These are phyloP conservation scores for Volucella inanis DNA, from an alignment of 2,888 invertebrate genomes.

Conservation along the genomic window DNA sequence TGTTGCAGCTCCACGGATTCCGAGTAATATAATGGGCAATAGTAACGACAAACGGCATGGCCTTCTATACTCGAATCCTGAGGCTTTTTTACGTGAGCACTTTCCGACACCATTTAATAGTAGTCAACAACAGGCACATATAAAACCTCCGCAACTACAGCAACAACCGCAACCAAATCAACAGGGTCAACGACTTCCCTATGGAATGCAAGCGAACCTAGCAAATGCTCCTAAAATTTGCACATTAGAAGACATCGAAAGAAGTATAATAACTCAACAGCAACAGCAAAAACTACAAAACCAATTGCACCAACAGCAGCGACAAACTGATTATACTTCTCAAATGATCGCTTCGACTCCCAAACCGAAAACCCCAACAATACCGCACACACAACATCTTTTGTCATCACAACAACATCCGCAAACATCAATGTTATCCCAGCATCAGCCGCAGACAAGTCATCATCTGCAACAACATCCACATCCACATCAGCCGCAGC, in stretches of 20 bases:
- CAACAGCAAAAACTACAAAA: conserved; percentile 68
- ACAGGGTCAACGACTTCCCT: conserved; percentile 72
- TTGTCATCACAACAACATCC: conserved; percentile 55
- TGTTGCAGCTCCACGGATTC: conserved; percentile 50
- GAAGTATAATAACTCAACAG: conserved; percentile 82
- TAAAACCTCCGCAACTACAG: conserved; percentile 60
- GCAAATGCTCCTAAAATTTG: conserved; percentile 79
- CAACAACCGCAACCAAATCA: conserved; percentile 49
- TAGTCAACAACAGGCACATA: conserved; percentile 74
- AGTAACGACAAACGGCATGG: conserved; percentile 52
- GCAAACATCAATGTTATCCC: conserved; percentile 62
- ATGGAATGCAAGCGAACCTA: conserved; percentile 76
- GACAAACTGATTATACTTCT: conserved; percentile 59
- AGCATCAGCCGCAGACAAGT: conserved; percentile 84
- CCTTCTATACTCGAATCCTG: conserved; percentile 75
- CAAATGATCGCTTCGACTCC: conserved; percentile 76
- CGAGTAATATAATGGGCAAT: conserved; percentile 63
- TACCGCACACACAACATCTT: conserved; percentile 63
- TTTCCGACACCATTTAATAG: conserved; percentile 78
- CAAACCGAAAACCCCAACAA: conserved; percentile 75
- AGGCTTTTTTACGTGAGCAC: conserved; percentile 79
- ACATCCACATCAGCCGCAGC: conserved; percentile 39
- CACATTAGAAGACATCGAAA: conserved; percentile 82
- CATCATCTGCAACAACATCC: conserved; percentile 74
- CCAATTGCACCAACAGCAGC: conserved; percentile 68